phyloP scores from a whole-genome alignment of 2,797 vertebrate species.

The Corythornis leucogaster region DNA sequence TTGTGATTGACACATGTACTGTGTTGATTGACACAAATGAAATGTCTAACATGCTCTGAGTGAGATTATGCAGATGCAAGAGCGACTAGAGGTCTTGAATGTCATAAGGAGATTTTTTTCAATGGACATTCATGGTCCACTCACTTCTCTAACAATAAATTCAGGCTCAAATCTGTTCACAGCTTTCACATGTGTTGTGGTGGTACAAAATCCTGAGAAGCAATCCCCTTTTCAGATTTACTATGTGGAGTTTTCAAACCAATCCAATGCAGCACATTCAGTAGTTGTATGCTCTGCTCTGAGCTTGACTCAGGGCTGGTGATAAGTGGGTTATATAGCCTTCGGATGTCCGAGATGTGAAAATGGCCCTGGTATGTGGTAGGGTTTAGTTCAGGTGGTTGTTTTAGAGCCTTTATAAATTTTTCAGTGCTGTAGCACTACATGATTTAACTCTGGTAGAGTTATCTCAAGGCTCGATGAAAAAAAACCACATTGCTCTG shows the following conservation, averaged over 20 bases:
- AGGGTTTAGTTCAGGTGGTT: not conserved
- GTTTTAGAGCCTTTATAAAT: not conserved
- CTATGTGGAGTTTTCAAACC: not conserved
- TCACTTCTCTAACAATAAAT: not conserved
- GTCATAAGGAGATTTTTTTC: not conserved
- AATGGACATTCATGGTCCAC: not conserved
- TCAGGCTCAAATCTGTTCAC: not conserved
- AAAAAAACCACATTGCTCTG: not conserved
- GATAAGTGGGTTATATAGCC: not conserved
- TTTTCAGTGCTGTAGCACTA: not conserved
- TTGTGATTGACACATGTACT: not conserved
- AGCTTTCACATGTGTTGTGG: not conserved
- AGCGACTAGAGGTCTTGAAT: not conserved
- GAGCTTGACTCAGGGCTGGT: not conserved
- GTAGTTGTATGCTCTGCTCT: not conserved
- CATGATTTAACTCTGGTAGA: not conserved
- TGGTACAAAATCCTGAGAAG: not conserved
- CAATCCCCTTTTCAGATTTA: not conserved
- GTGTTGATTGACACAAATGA: not conserved
- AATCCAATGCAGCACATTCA: not conserved
- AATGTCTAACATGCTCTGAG: not conserved
- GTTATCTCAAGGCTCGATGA: not conserved
- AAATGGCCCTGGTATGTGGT: not conserved
- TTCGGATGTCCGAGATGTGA: not conserved
- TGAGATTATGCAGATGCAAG: accelerated